These are phyloP conservation scores for Lycophotia porphyrea DNA, from an alignment of 2,888 invertebrate species.

Conservation along the genomic window DNA sequence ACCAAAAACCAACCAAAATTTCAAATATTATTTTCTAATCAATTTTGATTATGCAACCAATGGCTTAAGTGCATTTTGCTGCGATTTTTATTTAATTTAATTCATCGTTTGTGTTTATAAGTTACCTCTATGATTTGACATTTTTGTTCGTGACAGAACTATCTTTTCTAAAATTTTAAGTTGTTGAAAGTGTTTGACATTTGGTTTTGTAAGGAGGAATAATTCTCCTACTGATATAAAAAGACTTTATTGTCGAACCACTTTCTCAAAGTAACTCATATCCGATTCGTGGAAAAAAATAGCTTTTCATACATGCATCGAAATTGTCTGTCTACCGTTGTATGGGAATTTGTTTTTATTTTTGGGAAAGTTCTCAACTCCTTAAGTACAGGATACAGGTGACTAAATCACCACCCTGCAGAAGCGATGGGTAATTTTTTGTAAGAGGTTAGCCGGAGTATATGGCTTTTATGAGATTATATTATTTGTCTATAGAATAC, in stretches of 20 bases:
- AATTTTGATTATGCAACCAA: neutral
- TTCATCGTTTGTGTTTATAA: slow-evolving; percentile 51
- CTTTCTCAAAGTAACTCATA: neutral
- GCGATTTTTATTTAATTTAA: slow-evolving; percentile 40
- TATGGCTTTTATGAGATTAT: no score
- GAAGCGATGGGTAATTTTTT: no score
- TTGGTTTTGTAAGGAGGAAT: slow-evolving; percentile 6
- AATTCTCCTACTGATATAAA: neutral
- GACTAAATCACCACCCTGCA: no score
- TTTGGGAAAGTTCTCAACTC: no score
- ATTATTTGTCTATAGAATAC: no score
- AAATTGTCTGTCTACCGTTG: no score
- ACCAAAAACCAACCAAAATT: slow-evolving; percentile 18
- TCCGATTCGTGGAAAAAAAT: neutral
- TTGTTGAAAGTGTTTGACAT: slow-evolving; percentile 9
- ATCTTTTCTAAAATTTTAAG: slow-evolving; percentile 42
- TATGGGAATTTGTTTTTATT: no score
- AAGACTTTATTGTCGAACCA: neutral
- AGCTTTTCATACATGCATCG: neutral
- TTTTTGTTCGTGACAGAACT: slow-evolving; percentile 42
- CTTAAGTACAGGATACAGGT: no score
- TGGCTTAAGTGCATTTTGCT: slow-evolving; percentile 55
- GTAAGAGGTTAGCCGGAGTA: no score
- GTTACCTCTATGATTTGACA: slow-evolving; percentile 48
- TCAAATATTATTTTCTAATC: slow-evolving; percentile 8